Percentiles rank a stretch among this genome's conserved stretches.
phyloP scores from a whole-genome alignment of 2,797 vertebrate genomes.

The Ctenopoma multispine region DNA sequence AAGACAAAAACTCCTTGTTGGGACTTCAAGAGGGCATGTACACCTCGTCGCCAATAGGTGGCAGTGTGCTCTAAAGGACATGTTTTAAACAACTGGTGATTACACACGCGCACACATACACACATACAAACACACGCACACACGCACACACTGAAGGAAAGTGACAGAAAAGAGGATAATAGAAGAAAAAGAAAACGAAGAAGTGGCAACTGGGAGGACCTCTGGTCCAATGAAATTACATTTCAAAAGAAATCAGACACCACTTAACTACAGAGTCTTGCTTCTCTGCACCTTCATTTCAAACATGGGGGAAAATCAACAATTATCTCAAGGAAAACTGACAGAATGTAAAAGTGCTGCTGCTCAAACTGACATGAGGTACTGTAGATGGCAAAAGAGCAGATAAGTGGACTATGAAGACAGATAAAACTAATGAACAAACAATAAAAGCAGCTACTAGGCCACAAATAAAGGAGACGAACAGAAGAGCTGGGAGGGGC shows the following conservation, averaged over 20 bases:
- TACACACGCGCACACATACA: slow-evolving; percentile 66
- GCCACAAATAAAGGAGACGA: slow-evolving; percentile 54
- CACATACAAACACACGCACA: slow-evolving; percentile 58
- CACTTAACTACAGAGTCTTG: slow-evolving; percentile 34
- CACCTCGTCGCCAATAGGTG: slow-evolving; percentile 76
- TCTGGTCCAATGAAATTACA: slow-evolving; percentile 26
- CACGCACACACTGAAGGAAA: slow-evolving; percentile 63
- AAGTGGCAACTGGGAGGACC: slow-evolving; percentile 70
- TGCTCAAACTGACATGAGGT: slow-evolving; percentile 81
- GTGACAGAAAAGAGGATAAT: slow-evolving; percentile 63
- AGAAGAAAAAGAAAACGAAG: slow-evolving; percentile 38
- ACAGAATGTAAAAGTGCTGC: slow-evolving; percentile 79
- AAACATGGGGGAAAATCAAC: slow-evolving; percentile 28
- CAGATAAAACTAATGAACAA: slow-evolving; percentile 40
- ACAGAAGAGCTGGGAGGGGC: slow-evolving; percentile 45
- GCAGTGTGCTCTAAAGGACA: slow-evolving; percentile 82
- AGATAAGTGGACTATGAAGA: slow-evolving; percentile 46
- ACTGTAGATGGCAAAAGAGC: slow-evolving; percentile 70
- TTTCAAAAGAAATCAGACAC: slow-evolving; percentile 31
- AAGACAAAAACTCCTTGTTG: slow-evolving; percentile 45
- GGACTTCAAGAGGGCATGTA: slow-evolving; percentile 61
- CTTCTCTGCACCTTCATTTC: slow-evolving; percentile 39
- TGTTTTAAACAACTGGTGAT: slow-evolving; percentile 60
- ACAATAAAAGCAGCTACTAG: slow-evolving; percentile 54
- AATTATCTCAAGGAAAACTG: slow-evolving; percentile 63